Percentiles rank a stretch among this genome's conserved stretches.
Evolutionary conservation across 1,140 invertebrate species (phyloP).

Genomic region (Cyphomyrmex costatus): DNA sequence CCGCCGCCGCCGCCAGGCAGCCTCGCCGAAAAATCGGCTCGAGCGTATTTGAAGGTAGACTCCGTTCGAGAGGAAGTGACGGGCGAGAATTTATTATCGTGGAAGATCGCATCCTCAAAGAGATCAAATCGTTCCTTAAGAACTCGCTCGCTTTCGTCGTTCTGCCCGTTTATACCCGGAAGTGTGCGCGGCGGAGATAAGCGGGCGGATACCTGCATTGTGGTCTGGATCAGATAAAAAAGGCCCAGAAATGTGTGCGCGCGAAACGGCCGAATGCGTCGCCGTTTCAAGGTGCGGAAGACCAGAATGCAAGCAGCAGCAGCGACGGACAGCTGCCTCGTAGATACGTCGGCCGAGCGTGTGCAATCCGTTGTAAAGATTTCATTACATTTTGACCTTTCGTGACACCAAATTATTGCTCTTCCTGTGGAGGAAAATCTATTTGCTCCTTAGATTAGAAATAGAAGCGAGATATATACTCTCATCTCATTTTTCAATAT

Average conservation of each 20-base stretch:
- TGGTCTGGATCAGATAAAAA: slow-evolving; percentile 65
- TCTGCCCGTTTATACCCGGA: slow-evolving; percentile 52
- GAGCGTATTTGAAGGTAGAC: not conserved
- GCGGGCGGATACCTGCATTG: slow-evolving; percentile 58
- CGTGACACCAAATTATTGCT: not conserved
- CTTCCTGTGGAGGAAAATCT: not conserved
- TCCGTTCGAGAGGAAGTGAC: slow-evolving; percentile 13
- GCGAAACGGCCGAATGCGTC: slow-evolving; percentile 50
- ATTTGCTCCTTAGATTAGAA: not conserved
- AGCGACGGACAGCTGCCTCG: slow-evolving; percentile 10
- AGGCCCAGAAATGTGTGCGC: slow-evolving; percentile 41
- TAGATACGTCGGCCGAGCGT: not conserved
- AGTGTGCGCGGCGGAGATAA: slow-evolving; percentile 49
- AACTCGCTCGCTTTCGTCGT: slow-evolving; percentile 44
- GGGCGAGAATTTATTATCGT: slow-evolving; percentile 34
- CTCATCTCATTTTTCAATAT: slow-evolving; percentile 4
- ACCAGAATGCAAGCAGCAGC: not conserved
- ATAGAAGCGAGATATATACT: not conserved
- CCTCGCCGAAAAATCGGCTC: slow-evolving; percentile 9
- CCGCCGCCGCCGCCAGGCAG: no score
- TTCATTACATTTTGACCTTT: not conserved
- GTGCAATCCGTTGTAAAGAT: not conserved
- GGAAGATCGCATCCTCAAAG: slow-evolving; percentile 28
- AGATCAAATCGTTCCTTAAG: slow-evolving; percentile 27
- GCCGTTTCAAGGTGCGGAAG: slow-evolving; percentile 34